Conservation (phyloP, 2,113 vertebrate genomes). For the Gnathonemus longibarbis region DNA sequence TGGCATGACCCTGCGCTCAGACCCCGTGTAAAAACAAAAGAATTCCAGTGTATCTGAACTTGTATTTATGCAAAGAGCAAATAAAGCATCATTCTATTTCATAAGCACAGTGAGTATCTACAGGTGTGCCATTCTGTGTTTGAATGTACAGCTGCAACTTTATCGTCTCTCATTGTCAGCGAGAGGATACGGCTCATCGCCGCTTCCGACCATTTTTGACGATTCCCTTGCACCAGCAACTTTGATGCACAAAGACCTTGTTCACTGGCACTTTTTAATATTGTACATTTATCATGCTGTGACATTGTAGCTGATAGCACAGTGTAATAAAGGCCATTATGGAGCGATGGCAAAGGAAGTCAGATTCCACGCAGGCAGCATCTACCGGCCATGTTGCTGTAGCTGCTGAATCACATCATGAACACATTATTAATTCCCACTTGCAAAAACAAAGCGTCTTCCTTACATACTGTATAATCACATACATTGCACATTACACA, state of each 20-base stretch:
- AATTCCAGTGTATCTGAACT: background rate
- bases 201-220: slow-evolving; percentile 4
- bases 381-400: background rate
- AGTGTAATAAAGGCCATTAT: slow-evolving; percentile 22
- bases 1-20: background rate
- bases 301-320: slow-evolving; percentile 37
- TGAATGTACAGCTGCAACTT: background rate
- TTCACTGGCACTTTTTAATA: slow-evolving; percentile 31
- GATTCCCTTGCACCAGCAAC: slow-evolving; percentile 17
- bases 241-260: slow-evolving; percentile 22
- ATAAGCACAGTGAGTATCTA: background rate
- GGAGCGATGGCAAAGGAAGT: background rate
- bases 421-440: background rate
- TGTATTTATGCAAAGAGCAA: background rate
- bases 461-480: background rate
- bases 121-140: background rate
- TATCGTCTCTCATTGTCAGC: background rate
- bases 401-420: background rate
- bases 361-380: slow-evolving; percentile 7
- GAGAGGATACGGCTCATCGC: background rate
- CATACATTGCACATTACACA: background rate
- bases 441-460: background rate
- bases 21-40: background rate
- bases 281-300: slow-evolving; percentile 36
- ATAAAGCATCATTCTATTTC: background rate